Base-by-base conservation (phyloP, 2,888 invertebrate genomes). In the Molanna angustata region DNA sequence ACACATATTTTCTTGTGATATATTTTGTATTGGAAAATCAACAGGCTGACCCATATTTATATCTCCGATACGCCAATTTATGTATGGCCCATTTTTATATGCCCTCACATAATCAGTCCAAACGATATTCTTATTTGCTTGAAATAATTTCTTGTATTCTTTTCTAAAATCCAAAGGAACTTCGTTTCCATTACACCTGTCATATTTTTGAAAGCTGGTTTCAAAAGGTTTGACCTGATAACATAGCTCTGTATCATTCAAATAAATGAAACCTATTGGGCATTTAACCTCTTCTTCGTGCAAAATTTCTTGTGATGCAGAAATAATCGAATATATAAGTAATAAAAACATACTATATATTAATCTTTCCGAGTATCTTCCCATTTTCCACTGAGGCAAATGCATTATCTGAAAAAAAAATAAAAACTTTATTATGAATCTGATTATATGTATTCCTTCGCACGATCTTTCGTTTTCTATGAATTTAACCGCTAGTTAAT, bases 91-190 rank as follows among this genome's bases (percentile, higher is more conserved):
- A 2, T 74, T 73, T 3, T 70, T 67, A 54, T 76, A 75, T 16
- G 69, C 48, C 1, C 71, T 66, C 54, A 67, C 73, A 60, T 71
- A 76, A 47, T 76, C 75, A 0, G 72, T 69, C 77, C 77, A 77
- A 60, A 76, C 58, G n/a, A 62, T 49, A n/a, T 49, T 48, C 1
- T 41, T 48, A 1, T 37, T 7, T 19, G 18, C 44, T 4, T 9
- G 17, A 7, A 48, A 35, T 11, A 43, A 40, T 17, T 52, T 20
- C 11, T 42, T 35, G 14, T 46, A 45, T 18, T 46, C 35, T 14
- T 52, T 33, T 27, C 44, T 51, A 9, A 56, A 56, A 22, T 56
- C 37, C 9, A 45, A 27, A 3, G 51, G 17, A 6, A 54, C 51
- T 13, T 68, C 60, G 53, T 77, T 77, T 1, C 73, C 73, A 2